These are phyloP conservation scores for Pammene aurita DNA, from an alignment of 2,888 invertebrate genomes.

Conservation along the genomic window DNA sequence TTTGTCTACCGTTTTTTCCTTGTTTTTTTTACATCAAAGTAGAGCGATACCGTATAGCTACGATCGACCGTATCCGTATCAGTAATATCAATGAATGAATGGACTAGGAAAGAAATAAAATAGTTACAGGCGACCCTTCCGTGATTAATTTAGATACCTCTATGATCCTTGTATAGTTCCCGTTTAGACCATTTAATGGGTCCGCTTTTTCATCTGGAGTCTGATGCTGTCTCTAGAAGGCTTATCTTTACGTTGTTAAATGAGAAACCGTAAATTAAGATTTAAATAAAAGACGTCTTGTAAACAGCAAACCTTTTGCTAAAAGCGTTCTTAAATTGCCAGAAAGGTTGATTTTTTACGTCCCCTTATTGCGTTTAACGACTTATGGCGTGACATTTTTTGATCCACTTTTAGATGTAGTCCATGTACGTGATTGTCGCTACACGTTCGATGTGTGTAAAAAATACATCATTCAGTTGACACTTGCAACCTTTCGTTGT, in stretches of 20 bases:
- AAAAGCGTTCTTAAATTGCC: constrained; percentile 77
- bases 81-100: constrained; percentile 36
- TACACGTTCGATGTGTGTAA: constrained; percentile 20
- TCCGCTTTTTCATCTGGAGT: constrained; percentile 48
- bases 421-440: constrained; percentile 5
- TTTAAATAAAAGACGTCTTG: constrained; percentile 79
- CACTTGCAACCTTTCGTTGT: constrained; percentile 14
- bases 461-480: constrained; percentile 19
- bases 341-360: constrained; percentile 54
- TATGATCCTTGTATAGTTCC: constrained; percentile 45
- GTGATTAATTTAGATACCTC: constrained; percentile 40
- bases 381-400: constrained; percentile 45
- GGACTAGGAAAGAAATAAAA: constrained; percentile 37
- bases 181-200: constrained; percentile 50
- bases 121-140: constrained; percentile 36
- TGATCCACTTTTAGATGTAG: constrained; percentile 19
- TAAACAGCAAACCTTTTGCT: constrained; percentile 80
- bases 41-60: constrained; percentile 11
- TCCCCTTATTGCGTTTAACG: constrained; percentile 56
- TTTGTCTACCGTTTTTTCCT: constrained; percentile 30
- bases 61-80: constrained; percentile 35
- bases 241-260: constrained; percentile 71
- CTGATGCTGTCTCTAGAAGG: constrained; percentile 57
- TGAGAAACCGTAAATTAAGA: constrained; percentile 76
- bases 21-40: constrained; percentile 10